phyloP scores from a whole-genome alignment of 2,113 vertebrate genomes.

The Dendrocopos noguchii region DNA sequence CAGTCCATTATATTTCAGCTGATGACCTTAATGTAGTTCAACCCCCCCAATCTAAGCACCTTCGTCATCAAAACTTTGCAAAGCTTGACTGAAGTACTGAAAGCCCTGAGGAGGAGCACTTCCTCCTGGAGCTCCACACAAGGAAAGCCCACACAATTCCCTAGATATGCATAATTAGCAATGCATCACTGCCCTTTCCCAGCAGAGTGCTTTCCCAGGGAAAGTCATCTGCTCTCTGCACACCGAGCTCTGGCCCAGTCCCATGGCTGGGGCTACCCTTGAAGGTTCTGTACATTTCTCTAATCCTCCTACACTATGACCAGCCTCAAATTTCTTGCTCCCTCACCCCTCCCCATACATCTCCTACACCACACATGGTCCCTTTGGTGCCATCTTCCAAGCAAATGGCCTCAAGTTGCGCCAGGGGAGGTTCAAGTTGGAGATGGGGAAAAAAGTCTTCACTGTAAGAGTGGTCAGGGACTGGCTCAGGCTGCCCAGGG shows the following conservation, averaged over 20 bases:
- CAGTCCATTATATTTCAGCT: too few species aligned
- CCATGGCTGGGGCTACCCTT: background rate
- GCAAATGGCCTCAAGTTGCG: too few species aligned
- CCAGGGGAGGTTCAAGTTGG: too few species aligned
- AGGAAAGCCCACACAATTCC: background rate
- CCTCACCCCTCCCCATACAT: background rate
- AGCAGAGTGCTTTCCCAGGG: constrained; percentile 9
- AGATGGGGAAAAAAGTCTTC: too few species aligned
- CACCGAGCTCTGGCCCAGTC: background rate
- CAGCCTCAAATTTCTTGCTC: background rate
- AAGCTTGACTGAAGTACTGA: background rate
- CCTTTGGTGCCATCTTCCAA: background rate
- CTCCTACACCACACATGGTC: background rate
- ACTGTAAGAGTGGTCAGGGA: too few species aligned
- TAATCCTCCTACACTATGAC: background rate
- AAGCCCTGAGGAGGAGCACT: background rate
- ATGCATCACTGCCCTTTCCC: background rate
- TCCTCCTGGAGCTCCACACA: background rate
- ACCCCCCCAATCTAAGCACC: background rate
- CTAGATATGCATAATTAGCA: constrained; percentile 5
- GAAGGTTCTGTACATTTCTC: background rate
- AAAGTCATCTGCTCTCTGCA: background rate
- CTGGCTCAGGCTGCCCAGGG: too few species aligned
- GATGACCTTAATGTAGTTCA: background rate
- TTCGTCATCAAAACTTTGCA: background rate